A percentile compares a stretch with the other conserved stretches of the same genome.
phyloP scores from a whole-genome alignment of 1,140 invertebrate genomes.

The Drosophila teissieri region DNA sequence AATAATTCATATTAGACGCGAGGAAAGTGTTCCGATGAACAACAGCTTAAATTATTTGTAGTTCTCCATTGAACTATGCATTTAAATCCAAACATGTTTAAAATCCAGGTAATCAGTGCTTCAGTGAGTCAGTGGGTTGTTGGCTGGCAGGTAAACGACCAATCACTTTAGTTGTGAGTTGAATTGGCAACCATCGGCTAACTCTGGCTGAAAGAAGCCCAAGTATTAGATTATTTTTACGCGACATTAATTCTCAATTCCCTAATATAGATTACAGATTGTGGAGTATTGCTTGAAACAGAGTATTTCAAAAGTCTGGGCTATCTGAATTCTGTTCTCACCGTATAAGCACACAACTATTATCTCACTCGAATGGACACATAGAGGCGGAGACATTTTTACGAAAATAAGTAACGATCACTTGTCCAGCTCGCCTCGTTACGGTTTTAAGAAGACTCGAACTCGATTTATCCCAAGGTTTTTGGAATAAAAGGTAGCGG shows the following conservation, averaged over 20 bases:
- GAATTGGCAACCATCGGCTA: too few relatives aligned
- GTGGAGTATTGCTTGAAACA: background rate
- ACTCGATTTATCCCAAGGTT: constrained; percentile 25
- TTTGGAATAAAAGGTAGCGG: constrained; percentile 17
- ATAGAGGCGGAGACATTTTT: constrained; percentile 27
- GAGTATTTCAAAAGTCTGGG: constrained; percentile 4
- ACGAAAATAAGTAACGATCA: background rate
- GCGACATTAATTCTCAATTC: too few relatives aligned
- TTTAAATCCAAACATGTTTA: constrained; percentile 12
- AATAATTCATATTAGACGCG: constrained; percentile 21
- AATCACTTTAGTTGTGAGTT: background rate
- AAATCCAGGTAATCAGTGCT: background rate
- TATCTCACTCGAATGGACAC: constrained; percentile 17
- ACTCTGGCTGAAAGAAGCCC: too few relatives aligned
- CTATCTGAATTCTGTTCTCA: background rate
- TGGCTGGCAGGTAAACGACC: background rate
- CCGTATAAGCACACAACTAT: constrained; percentile 21
- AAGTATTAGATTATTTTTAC: too few relatives aligned
- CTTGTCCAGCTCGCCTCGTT: constrained; percentile 27
- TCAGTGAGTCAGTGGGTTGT: background rate
- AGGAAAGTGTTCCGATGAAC: constrained; percentile 9
- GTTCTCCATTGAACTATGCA: background rate
- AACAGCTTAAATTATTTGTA: constrained; percentile 10
- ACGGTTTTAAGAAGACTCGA: constrained; percentile 36
- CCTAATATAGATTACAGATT: background rate